Base-by-base conservation (phyloP, 2,888 invertebrate genomes). In the Anticlea derivata region DNA sequence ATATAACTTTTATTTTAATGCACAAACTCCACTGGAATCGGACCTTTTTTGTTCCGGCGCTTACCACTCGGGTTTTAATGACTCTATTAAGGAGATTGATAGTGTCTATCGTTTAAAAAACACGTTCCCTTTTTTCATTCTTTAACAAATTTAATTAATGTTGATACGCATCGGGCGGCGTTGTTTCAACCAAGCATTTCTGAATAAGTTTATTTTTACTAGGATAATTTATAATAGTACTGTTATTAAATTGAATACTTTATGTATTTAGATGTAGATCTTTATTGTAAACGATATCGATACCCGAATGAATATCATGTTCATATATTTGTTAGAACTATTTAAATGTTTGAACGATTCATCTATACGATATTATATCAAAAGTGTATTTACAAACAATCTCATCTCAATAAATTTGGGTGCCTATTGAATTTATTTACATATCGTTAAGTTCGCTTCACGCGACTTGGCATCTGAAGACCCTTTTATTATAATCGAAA, bases 21-120 rank as follows among this genome's bases (percentile, higher is more conserved):
- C 54, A 49, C 52, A 51, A 58, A 45, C 52, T 34, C 40, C 51
- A 34, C 37, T 38, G 31, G 27, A 13, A 13, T 29, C 20, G 22
- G n/a, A 50, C 5, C 20, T 33, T 54, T 44, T 50, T 50, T 50
- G 50, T 76, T 73, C 78, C 78, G 67, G 79, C 73, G 78, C 80
- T 78, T 61, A 73, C 75, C 80, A 74, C 81, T 79, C 71, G 66
- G 71, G 67, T 80, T 80, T 86, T 89, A 88, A 90, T 89, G 86
- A 79, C 89, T 90, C 86, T 86, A 90, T 90, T 89, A 86, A 85
- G 80, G 72, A 83, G 89, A 89, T 89, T 88, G 86, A 89, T 88
- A 76, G 81, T 67, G 69, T 74, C 76, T 80, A 83, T 81, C 79
- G 74, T 68, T 76, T 78, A 73, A 81, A 83, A 82, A 83, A 79